Evolutionary conservation across 2,888 invertebrate species (phyloP).

Genomic region (Athalia rosae): DNA sequence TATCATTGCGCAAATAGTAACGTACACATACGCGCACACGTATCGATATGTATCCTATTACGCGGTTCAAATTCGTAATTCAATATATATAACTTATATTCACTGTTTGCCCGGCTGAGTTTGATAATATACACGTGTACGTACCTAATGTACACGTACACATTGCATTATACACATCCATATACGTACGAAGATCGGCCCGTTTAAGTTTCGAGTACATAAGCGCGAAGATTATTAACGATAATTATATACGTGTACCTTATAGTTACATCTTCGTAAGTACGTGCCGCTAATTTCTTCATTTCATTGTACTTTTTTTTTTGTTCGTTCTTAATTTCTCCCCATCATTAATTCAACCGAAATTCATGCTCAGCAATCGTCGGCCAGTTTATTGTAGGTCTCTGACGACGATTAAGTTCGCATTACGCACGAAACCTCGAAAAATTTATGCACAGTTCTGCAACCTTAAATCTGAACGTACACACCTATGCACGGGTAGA

Average conservation of each 20-base stretch:
- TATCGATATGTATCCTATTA: slow-evolving; percentile 1
- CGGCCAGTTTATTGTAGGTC: not conserved
- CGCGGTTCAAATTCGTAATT: slow-evolving; percentile 31
- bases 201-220: slow-evolving; percentile 24
- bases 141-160: not conserved
- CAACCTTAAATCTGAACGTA: too few species aligned
- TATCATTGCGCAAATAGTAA: slow-evolving; percentile 24
- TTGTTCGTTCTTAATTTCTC: too few species aligned
- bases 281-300: slow-evolving; percentile 34
- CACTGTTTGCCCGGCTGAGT: not conserved
- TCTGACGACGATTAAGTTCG: slow-evolving; percentile 8
- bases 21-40: too few species aligned
- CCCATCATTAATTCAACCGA: slow-evolving; percentile 22
- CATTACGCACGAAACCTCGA: not conserved
- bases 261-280: not conserved
- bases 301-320: not conserved
- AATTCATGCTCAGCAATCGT: not conserved
- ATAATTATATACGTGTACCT: not conserved
- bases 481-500: too few species aligned
- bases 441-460: too few species aligned
- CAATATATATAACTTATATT: not conserved
- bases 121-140: not conserved
- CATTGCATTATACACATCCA: not conserved
- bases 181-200: not conserved
- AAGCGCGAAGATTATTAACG: slow-evolving; percentile 1